Conservation (phyloP, 2,888 invertebrate species). For the Petrolisthes manimaculis region DNA sequence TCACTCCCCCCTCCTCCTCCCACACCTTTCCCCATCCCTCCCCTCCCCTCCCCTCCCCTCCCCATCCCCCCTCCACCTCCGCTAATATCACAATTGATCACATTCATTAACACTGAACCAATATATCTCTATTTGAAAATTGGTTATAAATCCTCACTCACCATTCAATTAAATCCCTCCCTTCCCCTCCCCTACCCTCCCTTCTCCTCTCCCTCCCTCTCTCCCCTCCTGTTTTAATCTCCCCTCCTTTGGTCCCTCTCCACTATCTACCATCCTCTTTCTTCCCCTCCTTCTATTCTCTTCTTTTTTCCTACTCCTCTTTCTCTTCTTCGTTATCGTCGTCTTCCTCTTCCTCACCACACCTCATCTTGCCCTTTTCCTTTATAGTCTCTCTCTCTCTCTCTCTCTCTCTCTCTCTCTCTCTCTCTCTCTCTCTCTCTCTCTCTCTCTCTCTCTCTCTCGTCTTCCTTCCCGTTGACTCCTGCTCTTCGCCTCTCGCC, state of each 20-base stretch:
- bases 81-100: slow-evolving; percentile 2
- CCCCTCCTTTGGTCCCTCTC: background rate
- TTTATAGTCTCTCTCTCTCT: background rate
- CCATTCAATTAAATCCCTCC: slow-evolving; percentile 13
- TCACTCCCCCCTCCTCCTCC: background rate
- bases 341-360: background rate
- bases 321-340: background rate
- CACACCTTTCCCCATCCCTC: background rate
- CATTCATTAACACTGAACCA: slow-evolving; percentile 8
- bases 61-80: background rate
- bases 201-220: background rate
- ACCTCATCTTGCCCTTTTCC: background rate
- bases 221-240: background rate
- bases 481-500: background rate
- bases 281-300: background rate
- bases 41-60: background rate
- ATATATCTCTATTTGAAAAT: slow-evolving; percentile 27
- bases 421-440: background rate
- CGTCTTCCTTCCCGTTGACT: background rate
- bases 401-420: background rate
- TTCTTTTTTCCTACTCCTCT: background rate
- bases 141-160: slow-evolving; percentile 19
- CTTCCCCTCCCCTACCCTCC: background rate
- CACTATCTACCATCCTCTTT: background rate
- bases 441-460: background rate